Conservation (phyloP, 2,888 invertebrate genomes). For the Isotomurus palustris region DNA sequence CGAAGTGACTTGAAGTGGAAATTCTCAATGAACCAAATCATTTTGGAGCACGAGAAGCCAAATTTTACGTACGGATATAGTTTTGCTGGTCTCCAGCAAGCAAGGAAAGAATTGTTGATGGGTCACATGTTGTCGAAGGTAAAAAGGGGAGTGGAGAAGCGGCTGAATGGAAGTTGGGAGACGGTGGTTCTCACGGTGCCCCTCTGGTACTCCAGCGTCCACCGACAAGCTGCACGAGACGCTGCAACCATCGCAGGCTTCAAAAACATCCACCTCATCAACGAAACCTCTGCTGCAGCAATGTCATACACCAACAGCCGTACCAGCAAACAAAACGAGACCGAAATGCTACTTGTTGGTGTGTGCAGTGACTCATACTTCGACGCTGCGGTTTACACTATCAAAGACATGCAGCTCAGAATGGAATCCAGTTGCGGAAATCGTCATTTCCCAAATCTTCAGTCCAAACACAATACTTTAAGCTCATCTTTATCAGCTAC, state of each 20-base stretch:
- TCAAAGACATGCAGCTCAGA: not conserved
- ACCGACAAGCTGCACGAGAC: not conserved
- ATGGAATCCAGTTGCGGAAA: conserved; percentile 1
- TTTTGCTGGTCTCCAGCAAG: not conserved
- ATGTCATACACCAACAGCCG: not conserved
- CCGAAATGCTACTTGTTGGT: not conserved
- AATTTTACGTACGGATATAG: not conserved
- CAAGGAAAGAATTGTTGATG: not conserved
- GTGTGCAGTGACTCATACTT: not conserved
- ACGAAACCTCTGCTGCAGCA: not conserved
- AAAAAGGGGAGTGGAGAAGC: not conserved
- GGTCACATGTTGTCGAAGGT: not conserved
- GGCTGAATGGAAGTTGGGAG: not conserved
- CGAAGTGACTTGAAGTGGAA: not conserved
- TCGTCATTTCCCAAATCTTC: not conserved
- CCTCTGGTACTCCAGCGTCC: not conserved
- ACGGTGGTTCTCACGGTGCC: not conserved
- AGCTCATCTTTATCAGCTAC: too few relatives aligned
- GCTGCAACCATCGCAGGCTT: not conserved
- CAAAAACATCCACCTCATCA: not conserved
- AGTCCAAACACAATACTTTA: not conserved
- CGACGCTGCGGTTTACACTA: not conserved
- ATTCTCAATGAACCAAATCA: not conserved
- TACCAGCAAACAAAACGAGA: not conserved
- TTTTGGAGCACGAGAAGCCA: not conserved